These are phyloP conservation scores for Paguma larvata DNA, from an alignment of 2,797 vertebrate genomes.

Conservation along the genomic window DNA sequence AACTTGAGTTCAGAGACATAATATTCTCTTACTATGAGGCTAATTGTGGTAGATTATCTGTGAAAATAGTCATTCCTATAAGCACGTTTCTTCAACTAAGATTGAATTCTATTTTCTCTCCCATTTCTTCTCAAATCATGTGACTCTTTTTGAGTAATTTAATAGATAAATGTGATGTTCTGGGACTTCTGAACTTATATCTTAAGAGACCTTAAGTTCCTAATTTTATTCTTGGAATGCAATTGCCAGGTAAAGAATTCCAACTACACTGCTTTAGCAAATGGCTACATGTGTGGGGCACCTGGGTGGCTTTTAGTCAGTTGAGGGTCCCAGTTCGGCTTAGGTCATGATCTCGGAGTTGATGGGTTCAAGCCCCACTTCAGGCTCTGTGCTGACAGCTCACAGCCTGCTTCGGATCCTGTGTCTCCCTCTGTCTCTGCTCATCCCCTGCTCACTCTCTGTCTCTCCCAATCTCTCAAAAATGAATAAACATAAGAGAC, in stretches of 20 bases:
- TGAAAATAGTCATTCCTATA: not conserved
- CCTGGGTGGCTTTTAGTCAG: no score
- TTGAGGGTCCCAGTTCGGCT: no score
- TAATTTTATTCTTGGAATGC: not conserved
- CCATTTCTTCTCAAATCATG: not conserved
- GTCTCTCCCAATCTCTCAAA: no score
- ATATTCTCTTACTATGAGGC: constrained; percentile 86
- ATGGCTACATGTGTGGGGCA: no score
- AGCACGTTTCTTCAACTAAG: not conserved
- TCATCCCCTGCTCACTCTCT: no score
- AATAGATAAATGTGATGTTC: not conserved
- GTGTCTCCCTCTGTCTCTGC: no score
- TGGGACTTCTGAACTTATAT: not conserved
- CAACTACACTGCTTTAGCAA: not conserved
- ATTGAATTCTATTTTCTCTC: not conserved
- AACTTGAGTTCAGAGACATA: constrained; percentile 84
- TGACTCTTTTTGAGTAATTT: not conserved
- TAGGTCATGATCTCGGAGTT: no score
- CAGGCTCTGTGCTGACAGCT: no score
- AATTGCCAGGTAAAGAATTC: not conserved
- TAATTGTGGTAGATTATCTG: constrained; percentile 42
- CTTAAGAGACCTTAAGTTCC: not conserved
- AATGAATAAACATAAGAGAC: no score
- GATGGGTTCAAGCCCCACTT: no score
- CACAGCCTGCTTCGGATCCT: no score